Evolutionary conservation across 2,113 vertebrate species (phyloP), one percentile per base, ranked within the genome.

Genomic region (Myrmecobius fasciatus): DNA sequence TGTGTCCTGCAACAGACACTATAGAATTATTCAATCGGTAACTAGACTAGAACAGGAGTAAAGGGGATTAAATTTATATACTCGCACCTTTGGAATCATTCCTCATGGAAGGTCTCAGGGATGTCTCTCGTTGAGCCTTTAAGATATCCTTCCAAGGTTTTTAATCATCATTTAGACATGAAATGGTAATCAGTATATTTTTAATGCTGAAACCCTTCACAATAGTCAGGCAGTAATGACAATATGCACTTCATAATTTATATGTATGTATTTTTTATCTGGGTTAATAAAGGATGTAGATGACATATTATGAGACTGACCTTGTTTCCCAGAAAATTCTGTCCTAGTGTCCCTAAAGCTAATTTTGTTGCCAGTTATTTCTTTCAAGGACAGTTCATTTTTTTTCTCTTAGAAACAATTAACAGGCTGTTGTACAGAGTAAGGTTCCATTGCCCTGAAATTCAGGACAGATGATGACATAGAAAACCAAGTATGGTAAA

Each of bases 351-450:
- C 97, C 98, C 96, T 92, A 95, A 96, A 98, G 98, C 46, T 96
- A 92, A 96, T 96, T 98, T 95, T 89, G 95, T 52, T 94, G 52
- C 91, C 95, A 97, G 96, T 26, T 46, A 91, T 93, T 97, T 92
- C 89, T 97, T 97, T 98, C 98, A 98, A 98, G 97, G 98, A 96
- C 93, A n/a, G 92, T 56, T 96, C 97, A 95, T 97, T 97, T 97
- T 97, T 97, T 96, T 96, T 98, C 91, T 97, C 96, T 97, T 93
- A 94, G 95, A 98, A 98, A 98, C 94, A 98, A 97, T 97, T 98
- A 98, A 98, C 98, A 93, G 94, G 56, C 89, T 97, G 97, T 95
- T 36, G 0, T 88, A 91, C 53, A 94, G 95, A 98, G 93, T 96
- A 98, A 97, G 92, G 92, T 96, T 67, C 92, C 43, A 97, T 94